These are phyloP conservation scores for Oikopleura dioica DNA, from an alignment of 23 tunicate species.

Conservation along the genomic window DNA sequence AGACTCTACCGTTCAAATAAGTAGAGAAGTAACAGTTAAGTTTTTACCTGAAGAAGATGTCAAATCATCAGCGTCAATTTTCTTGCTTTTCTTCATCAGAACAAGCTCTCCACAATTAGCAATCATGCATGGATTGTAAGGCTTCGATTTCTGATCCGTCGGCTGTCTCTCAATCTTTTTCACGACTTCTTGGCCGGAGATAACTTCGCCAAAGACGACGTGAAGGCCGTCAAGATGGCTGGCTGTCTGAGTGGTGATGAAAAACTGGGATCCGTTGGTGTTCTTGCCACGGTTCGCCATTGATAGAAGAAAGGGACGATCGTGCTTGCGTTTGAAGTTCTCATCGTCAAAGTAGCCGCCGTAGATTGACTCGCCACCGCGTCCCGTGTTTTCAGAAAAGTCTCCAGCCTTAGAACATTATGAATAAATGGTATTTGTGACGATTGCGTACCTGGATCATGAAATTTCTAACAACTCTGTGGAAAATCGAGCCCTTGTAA, in stretches of 20 bases:
- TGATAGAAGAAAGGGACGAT: conserved; percentile 60
- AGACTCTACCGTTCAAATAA: not conserved
- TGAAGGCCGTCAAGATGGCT: conserved; percentile 82
- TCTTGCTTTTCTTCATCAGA: conserved; percentile 31
- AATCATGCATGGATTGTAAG: conserved; percentile 46
- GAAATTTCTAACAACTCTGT: not conserved
- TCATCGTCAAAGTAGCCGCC: conserved; percentile 86
- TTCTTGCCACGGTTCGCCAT: conserved; percentile 91
- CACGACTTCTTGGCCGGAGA: conserved; percentile 39
- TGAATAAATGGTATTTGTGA: not conserved
- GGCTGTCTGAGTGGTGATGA: conserved; percentile 77
- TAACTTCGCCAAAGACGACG: conserved; percentile 84
- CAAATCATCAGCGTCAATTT: conserved; percentile 7
- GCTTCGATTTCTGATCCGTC: conserved; percentile 54
- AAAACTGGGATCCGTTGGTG: conserved; percentile 83
- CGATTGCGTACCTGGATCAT: not conserved
- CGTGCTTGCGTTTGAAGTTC: conserved; percentile 43
- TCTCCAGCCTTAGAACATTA: not conserved
- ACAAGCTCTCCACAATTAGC: conserved; percentile 89
- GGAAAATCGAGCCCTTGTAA: not conserved
- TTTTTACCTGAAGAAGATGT: not conserved
- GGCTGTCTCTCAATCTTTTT: conserved; percentile 54
- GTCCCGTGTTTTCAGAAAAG: conserved; percentile 17
- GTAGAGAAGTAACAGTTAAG: not conserved
- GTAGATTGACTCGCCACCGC: conserved; percentile 89